phyloP scores from a whole-genome alignment of 2,888 invertebrate species.

The Metalampra italica region DNA sequence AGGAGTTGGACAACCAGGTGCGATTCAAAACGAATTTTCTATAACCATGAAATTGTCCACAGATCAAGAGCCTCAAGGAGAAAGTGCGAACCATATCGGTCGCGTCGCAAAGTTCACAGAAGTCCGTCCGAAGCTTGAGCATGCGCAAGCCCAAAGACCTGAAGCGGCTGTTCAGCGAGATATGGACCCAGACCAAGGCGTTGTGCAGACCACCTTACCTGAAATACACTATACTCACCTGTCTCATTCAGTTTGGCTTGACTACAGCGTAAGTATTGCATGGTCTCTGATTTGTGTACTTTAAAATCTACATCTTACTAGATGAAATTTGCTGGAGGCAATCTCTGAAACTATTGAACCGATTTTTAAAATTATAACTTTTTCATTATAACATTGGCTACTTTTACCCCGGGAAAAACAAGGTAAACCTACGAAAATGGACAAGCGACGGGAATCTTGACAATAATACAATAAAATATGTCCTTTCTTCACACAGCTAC shows the following conservation, averaged over 20 bases:
- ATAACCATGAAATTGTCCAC: slow-evolving; percentile 13
- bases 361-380: too few species aligned
- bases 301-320: too few species aligned
- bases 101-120: slow-evolving; percentile 80
- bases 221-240: slow-evolving; percentile 85
- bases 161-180: slow-evolving; percentile 82
- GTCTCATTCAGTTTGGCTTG: slow-evolving; percentile 89
- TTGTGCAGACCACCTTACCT: slow-evolving; percentile 86
- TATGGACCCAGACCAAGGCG: slow-evolving; percentile 86
- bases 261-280: slow-evolving; percentile 80
- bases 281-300: too few species aligned
- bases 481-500: slow-evolving; percentile 77
- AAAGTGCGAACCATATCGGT: slow-evolving; percentile 82
- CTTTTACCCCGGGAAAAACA: too few species aligned
- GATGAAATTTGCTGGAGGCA: too few species aligned
- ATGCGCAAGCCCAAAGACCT: slow-evolving; percentile 86
- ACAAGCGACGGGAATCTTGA: too few species aligned
- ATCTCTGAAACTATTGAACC: too few species aligned
- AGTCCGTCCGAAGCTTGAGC: slow-evolving; percentile 83
- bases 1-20: too few species aligned
- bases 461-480: too few species aligned
- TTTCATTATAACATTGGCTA: too few species aligned
- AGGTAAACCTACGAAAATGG: too few species aligned
- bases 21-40: too few species aligned
- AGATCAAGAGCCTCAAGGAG: slow-evolving; percentile 85